Evolutionary conservation across 2,113 vertebrate species (phyloP), one percentile per base, ranked within the genome.

Genomic region (Takifugu flavidus): DNA sequence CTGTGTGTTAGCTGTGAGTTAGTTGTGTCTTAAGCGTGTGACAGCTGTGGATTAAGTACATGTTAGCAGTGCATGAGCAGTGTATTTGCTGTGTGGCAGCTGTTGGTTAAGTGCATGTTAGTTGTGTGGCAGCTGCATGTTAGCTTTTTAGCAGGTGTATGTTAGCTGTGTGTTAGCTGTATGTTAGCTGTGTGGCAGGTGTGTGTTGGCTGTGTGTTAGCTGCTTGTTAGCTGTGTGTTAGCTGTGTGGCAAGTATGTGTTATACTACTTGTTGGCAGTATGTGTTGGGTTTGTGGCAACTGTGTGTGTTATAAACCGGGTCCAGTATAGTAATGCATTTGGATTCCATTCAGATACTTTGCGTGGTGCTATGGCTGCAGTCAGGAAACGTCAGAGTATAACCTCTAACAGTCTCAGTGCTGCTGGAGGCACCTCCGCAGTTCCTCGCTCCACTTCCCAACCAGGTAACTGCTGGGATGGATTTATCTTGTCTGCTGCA

Each of bases 371-470:
- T 80, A 86, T 92, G 82, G 80, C 93, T 79, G 86, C 89, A 70
- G 89, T 86, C 77, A 75, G 75, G 81, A 91, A 94, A 70, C 86
- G 86, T 65, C 91, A 84, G 67, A 82, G 88, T 6, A 79, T 82
- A 78, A 83, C 77, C 39, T 79, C 70, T 77, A 78, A 57, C 4
- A 86, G 85, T 6, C 26, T 65, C 15, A 26, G 74, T 55, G 73
- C 86, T 0, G 57, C 73, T 51, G 55, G 55, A 6, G 27, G 50
- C 64, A 43, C 39, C 39, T 13, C 79, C 5, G 53, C 74, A 1
- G 92, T 95, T 11, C 91, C 92, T 80, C 91, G 94, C 89, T 95
- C 94, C 53, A 90, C 91, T 62, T 95, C 94, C 68, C 94, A 95
- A 86, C 92, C 93, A 94, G 94, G 93, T 95, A 95, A 94, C 62